These are phyloP conservation scores for Tylochromis polylepis DNA, from an alignment of 2,113 vertebrate species.

Conservation along the genomic window DNA sequence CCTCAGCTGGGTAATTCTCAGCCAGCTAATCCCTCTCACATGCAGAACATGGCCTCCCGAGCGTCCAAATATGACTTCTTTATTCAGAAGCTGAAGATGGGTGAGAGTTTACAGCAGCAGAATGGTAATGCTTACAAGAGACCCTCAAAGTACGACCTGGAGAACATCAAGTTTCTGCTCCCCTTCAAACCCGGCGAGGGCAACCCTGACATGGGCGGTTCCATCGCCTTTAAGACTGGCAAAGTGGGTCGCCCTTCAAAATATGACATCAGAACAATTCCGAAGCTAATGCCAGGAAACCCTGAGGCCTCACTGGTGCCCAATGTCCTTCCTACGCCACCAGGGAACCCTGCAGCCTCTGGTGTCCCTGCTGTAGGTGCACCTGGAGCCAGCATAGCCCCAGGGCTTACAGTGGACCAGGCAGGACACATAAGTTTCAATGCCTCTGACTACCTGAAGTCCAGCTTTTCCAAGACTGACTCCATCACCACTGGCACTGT, in stretches of 20 bases:
- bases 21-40: slow-evolving; percentile 78
- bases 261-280: slow-evolving; percentile 92
- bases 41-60: slow-evolving; percentile 86
- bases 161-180: slow-evolving; percentile 96
- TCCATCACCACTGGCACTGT: slow-evolving; percentile 99
- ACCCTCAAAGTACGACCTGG: slow-evolving; percentile 97
- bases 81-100: slow-evolving; percentile 95
- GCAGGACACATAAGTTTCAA: slow-evolving; percentile 85
- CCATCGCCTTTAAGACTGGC: slow-evolving; percentile 97
- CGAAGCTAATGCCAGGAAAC: slow-evolving; percentile 87
- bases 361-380: slow-evolving; percentile 45
- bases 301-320: slow-evolving; percentile 80
- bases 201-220: slow-evolving; percentile 94
- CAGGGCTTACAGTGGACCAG: slow-evolving; percentile 78
- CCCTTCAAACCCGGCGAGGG: slow-evolving; percentile 97
- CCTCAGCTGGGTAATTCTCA: slow-evolving; percentile 77
- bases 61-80: slow-evolving; percentile 97
- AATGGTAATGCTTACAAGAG: slow-evolving; percentile 93
- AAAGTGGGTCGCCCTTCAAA: slow-evolving; percentile 98
- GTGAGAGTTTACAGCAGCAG: slow-evolving; percentile 88
- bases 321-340: slow-evolving; percentile 75
- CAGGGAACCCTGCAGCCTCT: slow-evolving; percentile 75
- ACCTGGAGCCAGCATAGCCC: slow-evolving; percentile 65
- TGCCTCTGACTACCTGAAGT: slow-evolving; percentile 90
- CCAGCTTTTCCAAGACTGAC: slow-evolving; percentile 98